Conservation (phyloP, 2,888 invertebrate genomes). For the Acleris sparsana region DNA sequence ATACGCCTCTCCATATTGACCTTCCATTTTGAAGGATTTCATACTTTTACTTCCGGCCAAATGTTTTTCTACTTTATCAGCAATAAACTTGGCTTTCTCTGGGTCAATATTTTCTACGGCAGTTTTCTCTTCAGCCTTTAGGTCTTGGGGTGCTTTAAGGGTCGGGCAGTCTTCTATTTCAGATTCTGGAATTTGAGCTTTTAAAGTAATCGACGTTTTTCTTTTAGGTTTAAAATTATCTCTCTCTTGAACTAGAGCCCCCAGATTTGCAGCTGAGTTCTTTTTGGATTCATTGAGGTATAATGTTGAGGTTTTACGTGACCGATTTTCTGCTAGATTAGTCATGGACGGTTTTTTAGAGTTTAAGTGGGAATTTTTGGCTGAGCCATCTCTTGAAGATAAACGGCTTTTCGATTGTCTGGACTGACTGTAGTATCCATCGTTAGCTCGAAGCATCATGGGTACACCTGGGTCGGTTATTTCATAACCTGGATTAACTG, state of each 20-base stretch:
- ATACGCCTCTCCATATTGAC: constrained; percentile 70
- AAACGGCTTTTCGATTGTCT: constrained; percentile 71
- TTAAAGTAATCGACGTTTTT: constrained; percentile 66
- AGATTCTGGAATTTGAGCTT: constrained; percentile 74
- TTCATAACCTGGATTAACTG: constrained; percentile 85
- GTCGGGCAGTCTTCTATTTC: constrained; percentile 81
- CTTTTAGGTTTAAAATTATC: constrained; percentile 69
- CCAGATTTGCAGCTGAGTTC: constrained; percentile 71
- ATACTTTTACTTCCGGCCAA: constrained; percentile 65
- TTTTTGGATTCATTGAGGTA: constrained; percentile 80
- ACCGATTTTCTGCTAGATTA: constrained; percentile 72
- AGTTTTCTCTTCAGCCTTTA: constrained; percentile 79
- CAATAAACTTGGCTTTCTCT: constrained; percentile 67
- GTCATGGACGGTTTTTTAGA: constrained; percentile 78
- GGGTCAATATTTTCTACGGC: constrained; percentile 73
- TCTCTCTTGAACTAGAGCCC: constrained; percentile 62
- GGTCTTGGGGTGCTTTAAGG: constrained; percentile 77
- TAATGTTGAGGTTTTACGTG: constrained; percentile 73
- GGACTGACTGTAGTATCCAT: constrained; percentile 84
- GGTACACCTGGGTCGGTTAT: constrained; percentile 87
- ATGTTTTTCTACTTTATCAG: constrained; percentile 69
- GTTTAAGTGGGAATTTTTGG: constrained; percentile 72
- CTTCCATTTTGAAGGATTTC: constrained; percentile 74
- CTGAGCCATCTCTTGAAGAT: constrained; percentile 72
- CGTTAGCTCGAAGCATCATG: constrained; percentile 86